These are phyloP conservation scores for Oncorhynchus clarkii DNA, from an alignment of 2,113 vertebrate species.

Conservation along the genomic window DNA sequence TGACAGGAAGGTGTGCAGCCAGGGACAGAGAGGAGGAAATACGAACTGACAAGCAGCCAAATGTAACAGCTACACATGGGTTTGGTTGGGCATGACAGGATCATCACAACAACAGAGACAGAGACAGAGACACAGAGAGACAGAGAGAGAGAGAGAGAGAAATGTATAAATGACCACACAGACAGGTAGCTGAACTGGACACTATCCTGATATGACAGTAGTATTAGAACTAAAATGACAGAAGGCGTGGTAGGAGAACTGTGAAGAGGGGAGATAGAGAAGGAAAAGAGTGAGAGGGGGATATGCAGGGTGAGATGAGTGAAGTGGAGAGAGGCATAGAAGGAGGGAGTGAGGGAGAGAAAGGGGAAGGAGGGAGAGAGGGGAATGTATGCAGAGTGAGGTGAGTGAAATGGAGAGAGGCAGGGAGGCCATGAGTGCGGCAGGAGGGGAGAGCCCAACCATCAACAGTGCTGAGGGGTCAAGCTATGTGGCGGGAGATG, in stretches of 20 bases:
- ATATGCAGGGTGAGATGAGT: not conserved
- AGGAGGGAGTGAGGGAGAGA: not conserved
- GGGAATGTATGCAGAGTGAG: not conserved
- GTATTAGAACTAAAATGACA: not conserved
- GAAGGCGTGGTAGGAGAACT: not conserved
- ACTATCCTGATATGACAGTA: too few species aligned
- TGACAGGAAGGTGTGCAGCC: not conserved
- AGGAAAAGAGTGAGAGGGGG: not conserved
- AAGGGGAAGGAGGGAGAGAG: not conserved
- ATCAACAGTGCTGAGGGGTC: not conserved
- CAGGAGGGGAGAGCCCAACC: not conserved
- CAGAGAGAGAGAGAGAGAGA: too few species aligned
- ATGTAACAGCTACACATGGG: not conserved
- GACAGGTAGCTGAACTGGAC: too few species aligned
- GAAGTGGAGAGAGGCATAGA: not conserved
- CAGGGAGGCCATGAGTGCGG: not conserved
- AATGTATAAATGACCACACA: too few species aligned
- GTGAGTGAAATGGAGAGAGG: not conserved
- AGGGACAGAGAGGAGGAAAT: not conserved
- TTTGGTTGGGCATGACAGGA: not conserved
- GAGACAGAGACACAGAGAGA: too few species aligned
- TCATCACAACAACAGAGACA: not conserved
- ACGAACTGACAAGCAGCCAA: conserved; percentile 1
- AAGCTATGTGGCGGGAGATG: conserved; percentile 4
- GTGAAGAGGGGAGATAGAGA: not conserved